Evolutionary conservation across 2,888 invertebrate species (phyloP).

Genomic region (Eurytoma californica): DNA sequence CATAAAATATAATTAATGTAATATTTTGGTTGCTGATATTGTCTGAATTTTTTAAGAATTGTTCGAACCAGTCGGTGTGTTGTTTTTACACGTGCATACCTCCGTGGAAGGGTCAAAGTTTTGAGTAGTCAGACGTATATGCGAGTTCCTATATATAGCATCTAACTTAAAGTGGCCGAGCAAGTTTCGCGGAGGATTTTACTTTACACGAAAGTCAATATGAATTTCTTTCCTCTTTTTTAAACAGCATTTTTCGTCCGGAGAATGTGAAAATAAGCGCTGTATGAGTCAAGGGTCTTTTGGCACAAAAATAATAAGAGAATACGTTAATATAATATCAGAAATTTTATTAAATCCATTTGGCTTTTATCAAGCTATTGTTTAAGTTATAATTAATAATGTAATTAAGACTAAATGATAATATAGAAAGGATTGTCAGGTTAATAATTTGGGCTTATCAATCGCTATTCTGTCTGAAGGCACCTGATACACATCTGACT

Average conservation of each 20-base stretch:
- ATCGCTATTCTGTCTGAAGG: too few species aligned
- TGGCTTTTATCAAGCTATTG: too few species aligned
- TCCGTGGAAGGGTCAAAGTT: neutral
- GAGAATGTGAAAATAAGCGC: constrained; percentile 4
- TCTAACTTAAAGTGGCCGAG: constrained; percentile 28
- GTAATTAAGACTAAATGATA: too few species aligned
- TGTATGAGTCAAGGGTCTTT: constrained; percentile 24
- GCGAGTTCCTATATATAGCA: constrained; percentile 38
- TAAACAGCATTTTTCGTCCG: neutral
- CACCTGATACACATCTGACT: neutral
- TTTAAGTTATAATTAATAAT: too few species aligned
- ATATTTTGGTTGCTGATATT: too few species aligned
- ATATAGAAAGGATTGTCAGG: neutral
- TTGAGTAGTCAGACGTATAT: neutral
- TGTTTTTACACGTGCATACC: neutral
- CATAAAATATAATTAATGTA: too few species aligned
- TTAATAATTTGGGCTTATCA: too few species aligned
- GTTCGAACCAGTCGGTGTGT: neutral
- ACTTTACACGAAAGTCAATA: constrained; percentile 22
- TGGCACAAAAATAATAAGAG: neutral
- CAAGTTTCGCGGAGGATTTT: constrained; percentile 24
- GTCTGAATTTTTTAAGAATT: too few species aligned
- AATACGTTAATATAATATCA: neutral
- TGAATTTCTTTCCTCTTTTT: constrained; percentile 6
- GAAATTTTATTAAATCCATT: neutral